These are phyloP conservation scores for Steromphala cineraria DNA, from an alignment of 2,888 invertebrate species.

Conservation along the genomic window DNA sequence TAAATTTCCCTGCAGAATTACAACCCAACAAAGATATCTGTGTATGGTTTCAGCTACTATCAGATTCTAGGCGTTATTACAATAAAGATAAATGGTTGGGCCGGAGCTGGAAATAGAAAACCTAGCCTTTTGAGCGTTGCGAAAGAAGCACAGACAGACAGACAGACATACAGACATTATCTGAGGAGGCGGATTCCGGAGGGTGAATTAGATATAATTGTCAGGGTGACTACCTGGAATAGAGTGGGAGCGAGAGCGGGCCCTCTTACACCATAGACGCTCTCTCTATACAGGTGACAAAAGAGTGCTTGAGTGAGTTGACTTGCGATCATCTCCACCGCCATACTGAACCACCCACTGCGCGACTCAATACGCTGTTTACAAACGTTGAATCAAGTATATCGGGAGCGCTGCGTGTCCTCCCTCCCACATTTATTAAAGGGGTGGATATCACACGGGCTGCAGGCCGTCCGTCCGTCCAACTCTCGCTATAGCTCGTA, in stretches of 20 bases:
- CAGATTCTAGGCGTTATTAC: slow-evolving; percentile 4
- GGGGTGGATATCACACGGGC: neutral
- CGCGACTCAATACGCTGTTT: neutral
- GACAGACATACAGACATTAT: neutral
- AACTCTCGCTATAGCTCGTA: too few relatives aligned
- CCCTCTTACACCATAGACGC: neutral
- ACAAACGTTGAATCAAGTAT: neutral
- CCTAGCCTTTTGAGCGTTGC: neutral
- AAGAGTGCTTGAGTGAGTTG: neutral
- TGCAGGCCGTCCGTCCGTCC: too few relatives aligned
- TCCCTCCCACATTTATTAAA: neutral
- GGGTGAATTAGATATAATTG: neutral
- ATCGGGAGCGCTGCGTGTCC: neutral
- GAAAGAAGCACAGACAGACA: neutral
- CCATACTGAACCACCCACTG: neutral
- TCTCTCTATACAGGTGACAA: neutral
- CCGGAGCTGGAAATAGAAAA: neutral
- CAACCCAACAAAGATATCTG: slow-evolving; percentile 12
- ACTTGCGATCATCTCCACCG: neutral
- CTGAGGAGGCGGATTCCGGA: neutral
- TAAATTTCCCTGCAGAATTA: neutral
- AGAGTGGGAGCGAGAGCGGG: neutral
- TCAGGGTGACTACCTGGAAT: neutral
- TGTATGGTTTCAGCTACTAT: slow-evolving; percentile 3
- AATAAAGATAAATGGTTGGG: neutral